Evolutionary conservation across 2,797 vertebrate species (phyloP).

Genomic region (Darevskia nairensis): DNA sequence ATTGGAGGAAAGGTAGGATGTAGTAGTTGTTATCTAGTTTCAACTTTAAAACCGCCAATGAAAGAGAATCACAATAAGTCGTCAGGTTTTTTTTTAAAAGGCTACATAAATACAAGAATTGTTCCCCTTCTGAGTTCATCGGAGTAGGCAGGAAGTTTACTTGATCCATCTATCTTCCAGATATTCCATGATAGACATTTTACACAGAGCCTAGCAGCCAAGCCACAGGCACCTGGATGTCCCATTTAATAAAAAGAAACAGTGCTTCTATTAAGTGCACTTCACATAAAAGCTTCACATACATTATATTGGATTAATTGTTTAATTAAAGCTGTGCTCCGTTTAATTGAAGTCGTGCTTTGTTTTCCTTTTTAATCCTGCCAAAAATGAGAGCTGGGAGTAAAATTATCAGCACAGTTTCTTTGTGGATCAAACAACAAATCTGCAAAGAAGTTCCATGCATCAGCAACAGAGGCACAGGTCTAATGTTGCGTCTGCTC

Average conservation of each 20-base stretch:
- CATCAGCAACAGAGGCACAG: neutral
- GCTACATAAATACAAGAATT: neutral
- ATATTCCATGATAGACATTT: neutral
- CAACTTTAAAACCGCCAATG: neutral
- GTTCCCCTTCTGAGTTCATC: neutral
- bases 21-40: neutral
- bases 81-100: neutral
- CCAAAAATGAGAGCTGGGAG: neutral
- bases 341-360: neutral
- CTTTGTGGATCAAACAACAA: neutral
- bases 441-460: neutral
- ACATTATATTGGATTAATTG: neutral
- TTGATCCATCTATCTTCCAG: conserved; percentile 10
- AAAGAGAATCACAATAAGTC: neutral
- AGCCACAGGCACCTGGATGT: conserved; percentile 10
- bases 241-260: conserved; percentile 22
- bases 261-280: conserved; percentile 1
- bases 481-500: neutral
- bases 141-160: neutral
- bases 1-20: neutral
- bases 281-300: conserved; percentile 3
- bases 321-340: conserved; percentile 3
- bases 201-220: conserved; percentile 7
- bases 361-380: conserved; percentile 5
- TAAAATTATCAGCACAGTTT: neutral